Base-by-base conservation (phyloP, 2,888 invertebrate species). In the Drosophila pseudotakahashii region DNA sequence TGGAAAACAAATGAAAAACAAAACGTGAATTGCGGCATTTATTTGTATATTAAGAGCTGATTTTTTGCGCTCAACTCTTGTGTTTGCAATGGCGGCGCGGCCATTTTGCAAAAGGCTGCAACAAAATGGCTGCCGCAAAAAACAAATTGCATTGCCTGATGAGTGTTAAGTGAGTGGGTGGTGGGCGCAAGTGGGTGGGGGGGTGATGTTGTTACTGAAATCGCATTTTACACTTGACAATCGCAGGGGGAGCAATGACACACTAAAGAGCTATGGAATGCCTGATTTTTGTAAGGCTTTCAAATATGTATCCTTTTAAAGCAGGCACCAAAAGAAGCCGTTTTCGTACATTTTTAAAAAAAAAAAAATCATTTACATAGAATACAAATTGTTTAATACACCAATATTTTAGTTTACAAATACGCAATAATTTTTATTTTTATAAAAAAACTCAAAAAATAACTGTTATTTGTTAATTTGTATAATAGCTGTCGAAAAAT, bases 1-100 rank as follows among this genome's bases (percentile, higher is more conserved):
- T 2, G 7, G 19, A n/a, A n/a, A 14, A 14, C 19, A 19, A 19
- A 19, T 19, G 67, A 70, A 71, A 62, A 70, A 61, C 36, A 69
- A 48, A 66, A 52, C 41, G 47, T 75, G 47, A 75, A 85, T 77
- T 87, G 79, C 77, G 60, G 73, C 82, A 82, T 86, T 81, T 86
- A 81, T 86, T 86, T 81, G 67, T 81, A 66, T 77, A 84, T 87
- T 82, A 82, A 84, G 77, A 77, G 82, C 70, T 81, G 88, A 81
- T 88, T 84, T 87, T 60, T 64, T 51, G 48, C 44, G 32, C 48
- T 34, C 53, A 47, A 51, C 36, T 54, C 34, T 50, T 50, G 48
- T 48, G 14, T 48, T 54, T 45, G 47, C 36, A 32, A 42, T 16
- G 44, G 48, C 61, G 73, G 55, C 71, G 55, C 71, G 51, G 71